These are phyloP conservation scores for Zaprionus inermis DNA, from an alignment of 1,140 invertebrate genomes.

Conservation along the genomic window DNA sequence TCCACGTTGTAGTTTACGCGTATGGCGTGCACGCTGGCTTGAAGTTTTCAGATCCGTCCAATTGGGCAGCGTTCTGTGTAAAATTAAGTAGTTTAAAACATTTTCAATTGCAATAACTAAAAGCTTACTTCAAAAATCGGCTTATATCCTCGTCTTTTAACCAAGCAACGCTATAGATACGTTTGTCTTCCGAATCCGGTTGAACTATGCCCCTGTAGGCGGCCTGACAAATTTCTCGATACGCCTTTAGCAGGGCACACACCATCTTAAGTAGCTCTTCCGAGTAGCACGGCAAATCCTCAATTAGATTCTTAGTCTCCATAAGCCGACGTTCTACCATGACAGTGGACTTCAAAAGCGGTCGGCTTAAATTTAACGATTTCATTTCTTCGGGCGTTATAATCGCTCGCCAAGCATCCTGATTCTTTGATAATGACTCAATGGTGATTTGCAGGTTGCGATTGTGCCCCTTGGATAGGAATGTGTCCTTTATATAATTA, in stretches of 20 bases:
- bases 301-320: constrained; percentile 89
- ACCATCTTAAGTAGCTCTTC: constrained; percentile 83
- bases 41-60: constrained; percentile 90
- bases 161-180: constrained; percentile 95
- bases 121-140: constrained; percentile 91
- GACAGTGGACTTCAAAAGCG: constrained; percentile 88
- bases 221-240: constrained; percentile 90
- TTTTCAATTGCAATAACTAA: neutral
- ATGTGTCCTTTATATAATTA: constrained; percentile 90
- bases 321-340: constrained; percentile 89
- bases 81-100: neutral
- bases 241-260: constrained; percentile 87
- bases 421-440: constrained; percentile 89
- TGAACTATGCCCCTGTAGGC: constrained; percentile 92
- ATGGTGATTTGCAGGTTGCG: constrained; percentile 86
- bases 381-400: constrained; percentile 88
- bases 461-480: constrained; percentile 86
- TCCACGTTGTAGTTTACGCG: constrained; percentile 69
- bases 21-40: constrained; percentile 82
- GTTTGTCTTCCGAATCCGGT: constrained; percentile 91
- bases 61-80: constrained; percentile 90
- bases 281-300: constrained; percentile 87
- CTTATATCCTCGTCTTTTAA: constrained; percentile 97
- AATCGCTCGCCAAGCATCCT: constrained; percentile 90
- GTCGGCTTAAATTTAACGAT: constrained; percentile 87